Evolutionary conservation across 2,888 invertebrate species (phyloP), one percentile per base, ranked within the genome.

Genomic region (Dynastes maya): DNA sequence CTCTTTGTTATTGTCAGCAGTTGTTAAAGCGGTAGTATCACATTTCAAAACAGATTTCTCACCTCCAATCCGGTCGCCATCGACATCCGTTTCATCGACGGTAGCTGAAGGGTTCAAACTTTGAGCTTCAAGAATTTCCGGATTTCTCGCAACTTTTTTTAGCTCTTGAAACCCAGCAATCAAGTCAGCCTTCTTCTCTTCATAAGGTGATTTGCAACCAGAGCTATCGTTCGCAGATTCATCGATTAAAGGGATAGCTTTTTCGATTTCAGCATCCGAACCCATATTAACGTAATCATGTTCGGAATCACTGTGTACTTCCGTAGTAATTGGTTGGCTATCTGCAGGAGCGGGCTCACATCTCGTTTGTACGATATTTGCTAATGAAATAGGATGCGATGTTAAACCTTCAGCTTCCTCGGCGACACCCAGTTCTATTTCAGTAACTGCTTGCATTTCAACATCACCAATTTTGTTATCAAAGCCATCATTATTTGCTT

Each of bases 211-310:
- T 64, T 80, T 82, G 72, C 82, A 80, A 63, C 71, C 74, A 9
- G 65, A 68, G 32, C 71, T 80, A 40, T 80, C 79, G 6, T 65
- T 72, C 2, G 40, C 61, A 13, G 40, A 40, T 53, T 79, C 79
- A 32, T 78, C 76, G 11, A 79, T 76, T 29, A 81, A 65, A 65
- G 79, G 78, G 9, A 72, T 80, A 11, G 83, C 82, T 9, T 80
- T 80, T 4, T 82, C 81, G n/a, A 80, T 68, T 61, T 79, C 77
- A 6, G 71, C 77, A 72, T 87, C 87, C 0, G 87, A 86, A 22
- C 83, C 82, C 51, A 88, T 79, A 80, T 88, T 88, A 78, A 87
- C 88, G 77, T 88, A 89, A 80, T 88, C 88, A 77, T 85, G 88
- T 64, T 88, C 88, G 8, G 83, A 82, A 53, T 81, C 83, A 72